Percentiles rank a stretch among this genome's conserved stretches.
Evolutionary conservation across 2,888 invertebrate genomes (phyloP).

Genomic region (Amphipoea lucens): DNA sequence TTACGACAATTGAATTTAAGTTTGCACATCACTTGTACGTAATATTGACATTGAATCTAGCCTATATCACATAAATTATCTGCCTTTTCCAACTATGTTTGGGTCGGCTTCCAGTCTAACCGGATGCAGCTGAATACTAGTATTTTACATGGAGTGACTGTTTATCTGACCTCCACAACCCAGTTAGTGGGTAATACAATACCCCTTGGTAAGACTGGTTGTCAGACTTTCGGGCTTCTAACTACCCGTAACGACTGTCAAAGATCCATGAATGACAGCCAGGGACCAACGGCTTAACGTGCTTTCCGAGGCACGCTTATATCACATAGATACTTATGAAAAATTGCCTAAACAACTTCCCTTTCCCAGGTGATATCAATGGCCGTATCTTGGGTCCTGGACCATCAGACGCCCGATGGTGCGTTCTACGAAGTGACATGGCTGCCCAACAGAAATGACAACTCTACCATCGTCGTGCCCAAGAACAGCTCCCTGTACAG

Average conservation of each 20-base stretch:
- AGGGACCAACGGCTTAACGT: too few species aligned
- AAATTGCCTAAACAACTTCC: conserved; percentile 60
- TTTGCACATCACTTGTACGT: not conserved
- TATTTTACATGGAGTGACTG: too few species aligned
- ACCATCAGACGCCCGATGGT: conserved; percentile 95
- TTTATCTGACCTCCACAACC: too few species aligned
- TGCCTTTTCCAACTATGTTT: too few species aligned
- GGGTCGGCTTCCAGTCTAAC: too few species aligned
- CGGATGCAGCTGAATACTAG: too few species aligned
- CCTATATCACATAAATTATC: not conserved
- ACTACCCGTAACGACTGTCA: too few species aligned
- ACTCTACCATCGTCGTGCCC: conserved; percentile 91
- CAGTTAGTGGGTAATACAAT: too few species aligned
- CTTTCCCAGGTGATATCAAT: conserved; percentile 92
- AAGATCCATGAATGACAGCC: too few species aligned
- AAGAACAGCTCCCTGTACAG: conserved; percentile 87
- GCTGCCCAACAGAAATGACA: conserved; percentile 97
- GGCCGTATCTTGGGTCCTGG: conserved; percentile 96
- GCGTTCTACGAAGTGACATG: conserved; percentile 97
- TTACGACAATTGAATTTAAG: not conserved
- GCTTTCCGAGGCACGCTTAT: too few species aligned
- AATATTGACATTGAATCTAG: not conserved
- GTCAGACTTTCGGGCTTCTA: too few species aligned
- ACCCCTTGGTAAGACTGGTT: too few species aligned
- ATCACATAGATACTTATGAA: not conserved